phyloP scores from a whole-genome alignment of 1,140 invertebrate genomes.

The Phymorhynchus buccinoides region DNA sequence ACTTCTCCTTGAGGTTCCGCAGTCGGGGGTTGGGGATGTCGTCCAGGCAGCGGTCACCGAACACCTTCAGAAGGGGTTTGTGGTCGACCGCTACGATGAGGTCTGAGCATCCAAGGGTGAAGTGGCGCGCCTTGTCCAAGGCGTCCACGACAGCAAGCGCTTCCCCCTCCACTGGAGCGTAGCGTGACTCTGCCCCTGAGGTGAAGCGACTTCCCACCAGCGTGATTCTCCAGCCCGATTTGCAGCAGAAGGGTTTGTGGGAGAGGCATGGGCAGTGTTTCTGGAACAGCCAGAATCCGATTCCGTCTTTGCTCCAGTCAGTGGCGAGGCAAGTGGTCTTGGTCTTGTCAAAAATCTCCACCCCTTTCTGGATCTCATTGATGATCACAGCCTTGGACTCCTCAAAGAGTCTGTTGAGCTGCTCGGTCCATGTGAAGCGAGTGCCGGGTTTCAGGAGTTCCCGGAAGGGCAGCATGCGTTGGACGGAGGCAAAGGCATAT shows the following conservation, averaged over 20 bases:
- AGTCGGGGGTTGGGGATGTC: too few relatives aligned
- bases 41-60: too few relatives aligned
- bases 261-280: slow-evolving; percentile 51
- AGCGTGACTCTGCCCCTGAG: slow-evolving; percentile 49
- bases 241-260: slow-evolving; percentile 39
- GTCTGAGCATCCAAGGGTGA: slow-evolving; percentile 50
- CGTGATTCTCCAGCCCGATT: slow-evolving; percentile 47
- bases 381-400: slow-evolving; percentile 49
- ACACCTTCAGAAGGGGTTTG: too few relatives aligned
- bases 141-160: slow-evolving; percentile 54
- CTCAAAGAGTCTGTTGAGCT: slow-evolving; percentile 43
- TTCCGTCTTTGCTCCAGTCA: slow-evolving; percentile 50
- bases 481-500: too few relatives aligned
- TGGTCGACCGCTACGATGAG: too few relatives aligned
- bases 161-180: slow-evolving; percentile 53
- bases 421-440: slow-evolving; percentile 42
- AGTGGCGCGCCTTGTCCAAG: slow-evolving; percentile 50
- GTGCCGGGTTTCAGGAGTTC: slow-evolving; percentile 44
- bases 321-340: too few relatives aligned
- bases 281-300: slow-evolving; percentile 55
- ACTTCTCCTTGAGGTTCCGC: too few relatives aligned
- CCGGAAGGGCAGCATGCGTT: slow-evolving; percentile 49
- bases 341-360: too few relatives aligned
- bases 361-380: slow-evolving; percentile 52
- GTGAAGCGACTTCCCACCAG: slow-evolving; percentile 57